Evolutionary conservation across 2,888 invertebrate genomes (phyloP).

Genomic region (Ormyrus pomaceus): DNA sequence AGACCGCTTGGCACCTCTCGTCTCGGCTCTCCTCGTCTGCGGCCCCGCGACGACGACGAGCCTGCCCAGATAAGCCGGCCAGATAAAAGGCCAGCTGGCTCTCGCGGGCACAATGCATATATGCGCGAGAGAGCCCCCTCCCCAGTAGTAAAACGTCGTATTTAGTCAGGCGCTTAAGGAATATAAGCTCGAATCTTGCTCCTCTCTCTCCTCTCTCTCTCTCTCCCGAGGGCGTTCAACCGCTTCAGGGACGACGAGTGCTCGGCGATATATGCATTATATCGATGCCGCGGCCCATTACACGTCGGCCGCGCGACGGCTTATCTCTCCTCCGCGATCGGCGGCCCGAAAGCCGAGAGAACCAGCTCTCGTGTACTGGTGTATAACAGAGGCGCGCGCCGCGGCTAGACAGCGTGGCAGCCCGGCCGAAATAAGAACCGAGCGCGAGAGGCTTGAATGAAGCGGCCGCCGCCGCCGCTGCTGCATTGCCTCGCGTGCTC

Average conservation of each 20-base stretch:
- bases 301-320: not conserved
- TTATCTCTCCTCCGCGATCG: not conserved
- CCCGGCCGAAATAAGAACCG: too few relatives aligned
- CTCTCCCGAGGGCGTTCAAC: conserved; percentile 18
- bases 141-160: conserved; percentile 44
- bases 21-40: not conserved
- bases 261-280: too few relatives aligned
- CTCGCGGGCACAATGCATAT: too few relatives aligned
- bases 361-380: not conserved
- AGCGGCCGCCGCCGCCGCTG: conserved; percentile 32
- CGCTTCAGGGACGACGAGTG: not conserved
- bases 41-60: conserved; percentile 13
- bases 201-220: not conserved
- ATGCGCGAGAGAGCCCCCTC: not conserved
- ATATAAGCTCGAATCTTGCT: not conserved
- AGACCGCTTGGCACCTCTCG: conserved; percentile 71
- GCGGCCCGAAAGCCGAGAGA: not conserved
- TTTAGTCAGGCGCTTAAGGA: conserved; percentile 43
- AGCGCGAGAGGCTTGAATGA: too few relatives aligned
- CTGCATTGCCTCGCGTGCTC: not conserved
- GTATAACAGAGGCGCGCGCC: conserved; percentile 56
- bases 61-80: not conserved
- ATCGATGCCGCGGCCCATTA: not conserved
- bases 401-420: conserved; percentile 71
- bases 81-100: too few relatives aligned